These are phyloP conservation scores for Drymodes brunneopygia DNA, from an alignment of 2,113 vertebrate species.

Conservation along the genomic window DNA sequence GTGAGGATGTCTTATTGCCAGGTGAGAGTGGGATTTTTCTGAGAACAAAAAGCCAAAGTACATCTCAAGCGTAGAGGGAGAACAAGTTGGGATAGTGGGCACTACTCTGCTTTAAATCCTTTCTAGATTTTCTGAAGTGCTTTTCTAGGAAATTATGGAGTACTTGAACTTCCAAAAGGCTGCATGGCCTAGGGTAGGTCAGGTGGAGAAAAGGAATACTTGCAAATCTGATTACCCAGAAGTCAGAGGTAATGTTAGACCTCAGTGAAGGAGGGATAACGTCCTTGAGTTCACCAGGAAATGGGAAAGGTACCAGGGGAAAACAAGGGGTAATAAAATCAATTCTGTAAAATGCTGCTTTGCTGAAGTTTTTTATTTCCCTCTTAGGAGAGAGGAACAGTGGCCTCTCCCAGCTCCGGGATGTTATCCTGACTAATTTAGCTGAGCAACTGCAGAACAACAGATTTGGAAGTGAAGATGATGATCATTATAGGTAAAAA, in stretches of 20 bases:
- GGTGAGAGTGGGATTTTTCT: background rate
- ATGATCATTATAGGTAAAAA: slow-evolving; percentile 92
- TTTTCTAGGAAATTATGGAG: background rate
- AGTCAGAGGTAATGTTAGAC: background rate
- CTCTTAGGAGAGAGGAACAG: slow-evolving; percentile 88
- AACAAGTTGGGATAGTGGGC: background rate
- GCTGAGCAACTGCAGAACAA: slow-evolving; percentile 96
- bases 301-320: background rate
- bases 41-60: background rate
- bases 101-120: background rate
- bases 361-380: background rate
- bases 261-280: background rate
- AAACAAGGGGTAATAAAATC: background rate
- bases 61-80: background rate
- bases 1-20: slow-evolving; percentile 60
- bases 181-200: background rate
- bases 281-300: background rate
- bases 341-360: background rate
- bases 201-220: background rate
- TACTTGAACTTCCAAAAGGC: background rate
- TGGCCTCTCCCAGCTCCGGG: slow-evolving; percentile 90
- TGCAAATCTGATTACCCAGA: background rate
- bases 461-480: slow-evolving; percentile 95
- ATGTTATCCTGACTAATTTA: slow-evolving; percentile 91
- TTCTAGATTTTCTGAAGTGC: background rate